Evolutionary conservation across 1,140 invertebrate genomes (phyloP), one percentile per base, ranked within the genome.

Genomic region (Zaprionus camerounensis): DNA sequence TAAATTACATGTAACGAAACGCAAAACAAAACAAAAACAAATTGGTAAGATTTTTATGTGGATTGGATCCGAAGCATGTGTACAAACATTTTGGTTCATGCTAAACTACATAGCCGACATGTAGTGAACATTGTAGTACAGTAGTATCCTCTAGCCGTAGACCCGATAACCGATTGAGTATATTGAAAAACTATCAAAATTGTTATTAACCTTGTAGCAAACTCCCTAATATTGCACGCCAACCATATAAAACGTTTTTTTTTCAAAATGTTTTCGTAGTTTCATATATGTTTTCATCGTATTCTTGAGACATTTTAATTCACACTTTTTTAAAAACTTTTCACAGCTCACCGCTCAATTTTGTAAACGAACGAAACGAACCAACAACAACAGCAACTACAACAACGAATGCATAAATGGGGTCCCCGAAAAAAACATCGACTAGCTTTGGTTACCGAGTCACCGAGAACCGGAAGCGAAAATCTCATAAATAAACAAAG

Each of bases 341-440:
- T 46, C 20, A 66, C 74, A 90, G 85, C 85, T 77, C 85, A 90
- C 82, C 85, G 85, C 85, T 91, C 85, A 77, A 90, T 90, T 90
- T 91, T 91, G 86, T 90, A 90, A 90, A 90, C 85, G 85, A 90
- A 90, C 85, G 85, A 90, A 91, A 88, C 82, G 81, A 91, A 90
- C 58, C 71, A 72, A 61, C 66, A 82, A 73, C 73, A 76, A 84
- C 36, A 76, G 81, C 36, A 78, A 72, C 57, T 26, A 63, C 64
- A 78, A 77, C 71, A 76, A 90, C 76, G 85, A 90, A 90, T 91
- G 82, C 85, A 90, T 90, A 69, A 80, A 62, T 75, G 82, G 86
- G 85, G 86, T 66, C 73, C 76, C 82, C 61, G 49, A 38, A 77
- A 80, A 44, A 61, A 84, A 78, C 75, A 70, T 84, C 77, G 80